Evolutionary conservation across 2,797 vertebrate species (phyloP), one percentile per base, ranked within the genome.

Genomic region (Thripadectes ignobilis): DNA sequence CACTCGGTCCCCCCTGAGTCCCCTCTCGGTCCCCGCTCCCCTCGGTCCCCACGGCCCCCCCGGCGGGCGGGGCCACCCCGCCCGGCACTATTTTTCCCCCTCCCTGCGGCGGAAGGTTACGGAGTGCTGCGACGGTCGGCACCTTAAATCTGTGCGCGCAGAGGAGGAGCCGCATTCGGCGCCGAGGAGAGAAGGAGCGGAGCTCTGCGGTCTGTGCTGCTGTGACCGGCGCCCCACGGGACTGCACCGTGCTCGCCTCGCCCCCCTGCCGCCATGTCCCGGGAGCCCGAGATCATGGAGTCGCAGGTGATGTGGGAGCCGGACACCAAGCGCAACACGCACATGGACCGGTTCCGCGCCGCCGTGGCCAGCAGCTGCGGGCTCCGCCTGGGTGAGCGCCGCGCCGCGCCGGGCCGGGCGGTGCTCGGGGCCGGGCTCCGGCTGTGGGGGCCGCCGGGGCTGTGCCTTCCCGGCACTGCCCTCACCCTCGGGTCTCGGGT

Each of bases 281-380:
- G 98, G 91, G 98, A 98, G 58, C 93, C 92, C 57, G 98, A 98
- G 90, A 99, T 99, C 39, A 98, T 99, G 98, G 99, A 98, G 97
- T 97, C 97, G 85, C 98, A 98, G 97, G 98, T 98, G 96, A 92
- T 99, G 97, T 99, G 99, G 99, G 98, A 99, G 97, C 99, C 99
- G 4, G 99, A 99, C 98, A 98, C 99, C 36, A 99, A 99, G 98
- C 99, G 95, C 95, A 98, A 98, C 96, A 99, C 99, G 7, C 98
- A 97, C 93, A 99, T 99, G 99, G 99, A 99, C 91, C 98, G 94
- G 72, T 99, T 99, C 94, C 98, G 99, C 84, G 97, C 95, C 87
- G 98, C 98, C 46, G 98, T 98, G 95, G 98, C 98, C 95, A 83
- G 69, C 78, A 98, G 98, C 96, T 97, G 92, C 41, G 99, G 99